Conservation (phyloP, 2,113 vertebrate genomes). For the Odontesthes bonariensis region DNA sequence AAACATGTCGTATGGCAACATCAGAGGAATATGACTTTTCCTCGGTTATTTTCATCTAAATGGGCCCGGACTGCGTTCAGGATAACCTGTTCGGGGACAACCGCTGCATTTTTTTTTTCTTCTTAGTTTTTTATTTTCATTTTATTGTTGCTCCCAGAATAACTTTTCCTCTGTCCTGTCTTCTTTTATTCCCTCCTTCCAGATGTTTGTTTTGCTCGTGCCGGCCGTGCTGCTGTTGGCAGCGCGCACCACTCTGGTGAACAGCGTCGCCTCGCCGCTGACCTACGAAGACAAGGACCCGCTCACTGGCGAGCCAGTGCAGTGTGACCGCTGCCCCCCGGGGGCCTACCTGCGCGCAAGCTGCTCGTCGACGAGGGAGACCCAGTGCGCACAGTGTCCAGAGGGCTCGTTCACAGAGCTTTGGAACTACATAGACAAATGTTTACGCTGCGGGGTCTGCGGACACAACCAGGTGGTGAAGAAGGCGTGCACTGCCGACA, state of each 20-base stretch:
- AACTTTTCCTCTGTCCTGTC: too few species aligned
- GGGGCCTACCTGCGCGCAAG: slow-evolving; percentile 42
- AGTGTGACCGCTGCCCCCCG: slow-evolving; percentile 67
- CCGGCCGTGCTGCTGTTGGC: background rate
- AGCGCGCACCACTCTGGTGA: rapidly evolving
- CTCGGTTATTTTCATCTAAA: too few species aligned
- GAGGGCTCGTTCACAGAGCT: slow-evolving; percentile 70
- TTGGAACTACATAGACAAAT: slow-evolving; percentile 75
- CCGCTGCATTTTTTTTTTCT: too few species aligned
- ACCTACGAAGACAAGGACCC: slow-evolving; percentile 54
- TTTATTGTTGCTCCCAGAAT: background rate
- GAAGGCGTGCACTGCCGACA: slow-evolving; percentile 37
- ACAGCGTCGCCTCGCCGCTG: background rate
- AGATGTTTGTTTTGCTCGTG: background rate
- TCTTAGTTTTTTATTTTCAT: too few species aligned
- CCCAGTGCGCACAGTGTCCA: slow-evolving; percentile 64
- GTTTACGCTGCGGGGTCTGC: slow-evolving; percentile 73
- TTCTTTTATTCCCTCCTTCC: background rate
- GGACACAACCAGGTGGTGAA: slow-evolving; percentile 48
- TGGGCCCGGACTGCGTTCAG: too few species aligned
- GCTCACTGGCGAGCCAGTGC: background rate
- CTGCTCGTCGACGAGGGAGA: slow-evolving; percentile 58
- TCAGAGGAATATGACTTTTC: too few species aligned
- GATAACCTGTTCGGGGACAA: too few species aligned
- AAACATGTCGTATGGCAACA: too few species aligned